Evolutionary conservation across 2,888 invertebrate species (phyloP).

Genomic region (Pammene fasciana): DNA sequence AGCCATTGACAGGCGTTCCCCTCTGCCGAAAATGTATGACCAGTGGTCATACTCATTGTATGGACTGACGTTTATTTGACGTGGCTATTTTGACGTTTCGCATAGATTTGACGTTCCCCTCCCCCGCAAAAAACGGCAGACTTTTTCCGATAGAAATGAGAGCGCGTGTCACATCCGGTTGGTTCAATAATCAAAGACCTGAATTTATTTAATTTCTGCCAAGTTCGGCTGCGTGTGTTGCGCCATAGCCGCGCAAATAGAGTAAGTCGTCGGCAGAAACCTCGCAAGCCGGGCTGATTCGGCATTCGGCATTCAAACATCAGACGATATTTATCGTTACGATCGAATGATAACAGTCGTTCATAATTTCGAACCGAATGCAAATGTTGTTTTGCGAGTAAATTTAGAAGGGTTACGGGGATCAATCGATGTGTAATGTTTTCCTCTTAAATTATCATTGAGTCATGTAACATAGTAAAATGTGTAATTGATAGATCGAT

Average conservation of each 20-base stretch:
- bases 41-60: no score
- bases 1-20: no score
- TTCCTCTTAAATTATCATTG: constrained; percentile 28
- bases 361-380: constrained; percentile 41
- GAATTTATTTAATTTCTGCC: constrained; percentile 61
- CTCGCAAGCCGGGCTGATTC: constrained; percentile 27
- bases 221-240: constrained; percentile 44
- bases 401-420: constrained; percentile 38
- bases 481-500: background rate
- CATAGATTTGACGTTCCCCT: no score
- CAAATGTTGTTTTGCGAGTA: constrained; percentile 41
- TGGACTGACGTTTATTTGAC: no score
- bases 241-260: constrained; percentile 16
- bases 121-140: no score
- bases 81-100: no score
- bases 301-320: constrained; percentile 41
- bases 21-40: no score
- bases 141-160: no score
- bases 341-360: constrained; percentile 50
- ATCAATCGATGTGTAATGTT: constrained; percentile 29
- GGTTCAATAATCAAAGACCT: no score
- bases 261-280: constrained; percentile 32
- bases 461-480: constrained; percentile 5
- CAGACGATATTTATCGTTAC: constrained; percentile 50
- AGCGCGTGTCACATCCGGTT: no score